Conservation (phyloP, 2,797 vertebrate species). For the Labeo calbasu region DNA sequence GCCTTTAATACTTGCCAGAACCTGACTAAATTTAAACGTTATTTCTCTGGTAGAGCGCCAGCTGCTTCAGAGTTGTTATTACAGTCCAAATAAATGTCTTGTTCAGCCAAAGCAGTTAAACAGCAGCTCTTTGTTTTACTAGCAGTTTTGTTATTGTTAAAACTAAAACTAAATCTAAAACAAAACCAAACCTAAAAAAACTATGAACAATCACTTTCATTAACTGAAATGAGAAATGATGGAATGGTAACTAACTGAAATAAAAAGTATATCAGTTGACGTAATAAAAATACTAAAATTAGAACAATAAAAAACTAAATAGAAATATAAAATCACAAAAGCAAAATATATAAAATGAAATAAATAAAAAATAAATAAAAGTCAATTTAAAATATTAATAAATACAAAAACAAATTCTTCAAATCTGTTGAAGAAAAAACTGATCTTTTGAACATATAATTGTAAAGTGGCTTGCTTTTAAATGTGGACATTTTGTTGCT, state of each 20-base stretch:
- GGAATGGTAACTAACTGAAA: neutral
- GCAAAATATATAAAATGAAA: neutral
- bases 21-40: constrained; percentile 11
- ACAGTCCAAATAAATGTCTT: constrained; percentile 8
- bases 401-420: neutral
- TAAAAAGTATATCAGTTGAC: neutral
- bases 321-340: neutral
- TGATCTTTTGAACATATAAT: neutral
- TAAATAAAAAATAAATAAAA: neutral
- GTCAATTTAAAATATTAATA: neutral
- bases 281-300: neutral
- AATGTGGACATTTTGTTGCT: neutral
- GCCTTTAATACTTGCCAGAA: neutral
- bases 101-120: neutral
- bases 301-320: neutral
- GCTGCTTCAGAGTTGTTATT: constrained; percentile 11
- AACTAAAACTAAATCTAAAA: neutral
- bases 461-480: neutral
- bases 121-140: constrained; percentile 6
- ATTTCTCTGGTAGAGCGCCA: constrained; percentile 22
- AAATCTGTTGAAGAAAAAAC: neutral
- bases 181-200: neutral
- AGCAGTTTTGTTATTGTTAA: neutral
- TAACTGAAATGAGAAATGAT: neutral
- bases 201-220: neutral